Conservation (phyloP, 1,140 invertebrate genomes). For the Ptiloglossa arizonensis region DNA sequence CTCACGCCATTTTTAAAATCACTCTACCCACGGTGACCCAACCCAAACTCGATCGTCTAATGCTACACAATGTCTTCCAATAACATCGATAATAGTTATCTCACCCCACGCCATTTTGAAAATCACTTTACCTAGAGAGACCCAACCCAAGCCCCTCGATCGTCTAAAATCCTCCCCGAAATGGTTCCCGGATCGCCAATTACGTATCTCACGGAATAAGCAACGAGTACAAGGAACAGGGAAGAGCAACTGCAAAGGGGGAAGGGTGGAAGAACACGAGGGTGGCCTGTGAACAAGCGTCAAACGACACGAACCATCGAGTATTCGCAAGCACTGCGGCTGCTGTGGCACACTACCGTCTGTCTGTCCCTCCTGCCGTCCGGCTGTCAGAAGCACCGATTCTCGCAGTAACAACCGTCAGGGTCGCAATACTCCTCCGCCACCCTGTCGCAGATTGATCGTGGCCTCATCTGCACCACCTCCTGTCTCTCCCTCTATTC, state of each 20-base stretch:
- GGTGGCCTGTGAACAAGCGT: constrained; percentile 36
- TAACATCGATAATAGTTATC: no score
- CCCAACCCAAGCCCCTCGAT: no score
- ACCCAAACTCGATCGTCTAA: no score
- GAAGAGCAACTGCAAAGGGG: not conserved
- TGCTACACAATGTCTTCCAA: no score
- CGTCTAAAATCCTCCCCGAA: not conserved
- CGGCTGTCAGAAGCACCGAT: constrained; percentile 77
- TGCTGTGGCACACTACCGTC: constrained; percentile 79
- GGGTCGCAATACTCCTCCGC: constrained; percentile 76
- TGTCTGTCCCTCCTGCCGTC: constrained; percentile 72
- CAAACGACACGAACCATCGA: constrained; percentile 77
- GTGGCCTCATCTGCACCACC: constrained; percentile 76
- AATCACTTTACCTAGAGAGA: no score
- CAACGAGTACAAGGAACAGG: not conserved
- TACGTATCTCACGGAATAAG: not conserved
- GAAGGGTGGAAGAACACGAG: not conserved
- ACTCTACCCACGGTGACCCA: no score
- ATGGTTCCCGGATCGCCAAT: not conserved
- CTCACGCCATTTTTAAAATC: no score
- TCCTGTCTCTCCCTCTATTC: not conserved
- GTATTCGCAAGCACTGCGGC: constrained; percentile 79
- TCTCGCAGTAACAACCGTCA: constrained; percentile 61
- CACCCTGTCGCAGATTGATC: constrained; percentile 74
- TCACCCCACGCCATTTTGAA: no score